Base-by-base conservation (phyloP, 2,113 vertebrate genomes). In the Nymphicus hollandicus region DNA sequence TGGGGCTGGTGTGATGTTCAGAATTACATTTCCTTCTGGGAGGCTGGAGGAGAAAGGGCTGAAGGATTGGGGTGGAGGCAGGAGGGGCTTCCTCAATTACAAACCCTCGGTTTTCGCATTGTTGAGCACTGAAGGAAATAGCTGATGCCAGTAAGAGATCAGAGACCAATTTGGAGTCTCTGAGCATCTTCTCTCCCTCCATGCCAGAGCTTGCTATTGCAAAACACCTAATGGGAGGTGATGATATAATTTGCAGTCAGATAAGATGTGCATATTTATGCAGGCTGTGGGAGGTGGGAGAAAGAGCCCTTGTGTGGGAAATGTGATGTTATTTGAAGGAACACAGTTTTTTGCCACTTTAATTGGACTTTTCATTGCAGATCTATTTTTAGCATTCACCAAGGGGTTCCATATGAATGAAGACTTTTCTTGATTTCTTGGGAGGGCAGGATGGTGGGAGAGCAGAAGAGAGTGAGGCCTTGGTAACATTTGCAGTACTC, bases 11-110 rank as follows among this genome's bases (percentile, higher is more conserved):
- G 74, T 81, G 81, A 70, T 94, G 91, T 91, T 96, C 84, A 88
- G 77, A 97, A 96, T 95, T 81, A 83, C 61, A 50, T 94, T 97
- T 96, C 79, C 87, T 95, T 78, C 76, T 69, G 83, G 95, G 77
- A 93, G 56, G 47, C 65, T 63, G 60, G 28, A 64, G 81, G 49
- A 95, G 41, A 81, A 91, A 88, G 63, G 71, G 66, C 50, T 5
- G 31, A 82, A 43, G n/a, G 79, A 58, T 37, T 33, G 39, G 22
- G 47, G 9, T 86, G 43, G 64, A 86, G 55, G 63, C 76, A 93
- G 91, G 52, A 91, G 68, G 47, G 49, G 19, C 43, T 90, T 33
- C n/a, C 33, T 37, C 41, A 29, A 41, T 87, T 71, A 60, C 47
- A 70, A 68, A 56, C 53, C 35, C 77, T 96, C 29, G 37, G 19